Conservation (phyloP, 2,797 vertebrate species). For the Lutjanus argentimaculatus region DNA sequence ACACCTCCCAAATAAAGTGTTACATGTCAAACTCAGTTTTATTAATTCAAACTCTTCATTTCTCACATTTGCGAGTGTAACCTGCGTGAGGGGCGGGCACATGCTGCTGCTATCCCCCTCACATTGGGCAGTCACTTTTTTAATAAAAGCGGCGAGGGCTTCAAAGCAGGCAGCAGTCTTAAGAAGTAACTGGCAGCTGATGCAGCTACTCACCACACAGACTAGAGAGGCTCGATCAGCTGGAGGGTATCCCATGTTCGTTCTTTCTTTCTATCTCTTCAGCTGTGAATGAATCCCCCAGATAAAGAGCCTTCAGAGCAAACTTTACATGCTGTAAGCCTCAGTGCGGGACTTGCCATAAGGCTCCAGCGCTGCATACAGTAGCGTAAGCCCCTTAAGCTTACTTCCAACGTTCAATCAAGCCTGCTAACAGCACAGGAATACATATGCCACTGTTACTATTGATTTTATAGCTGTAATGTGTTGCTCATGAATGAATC, state of each 20-base stretch:
- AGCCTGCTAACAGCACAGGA: slow-evolving; percentile 38
- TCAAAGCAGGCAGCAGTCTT: slow-evolving; percentile 57
- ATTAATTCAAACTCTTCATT: slow-evolving; percentile 42
- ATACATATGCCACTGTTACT: slow-evolving; percentile 34
- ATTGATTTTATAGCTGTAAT: slow-evolving; percentile 58
- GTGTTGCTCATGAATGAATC: slow-evolving; percentile 51
- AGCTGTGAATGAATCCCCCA: slow-evolving; percentile 51
- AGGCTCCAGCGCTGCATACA: slow-evolving; percentile 36
- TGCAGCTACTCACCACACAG: slow-evolving; percentile 26
- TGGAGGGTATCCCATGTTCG: slow-evolving; percentile 49
- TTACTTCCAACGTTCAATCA: slow-evolving; percentile 50
- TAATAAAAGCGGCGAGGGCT: slow-evolving; percentile 43
- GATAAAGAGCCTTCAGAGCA: slow-evolving; percentile 51
- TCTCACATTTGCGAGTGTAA: slow-evolving; percentile 7
- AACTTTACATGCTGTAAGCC: slow-evolving; percentile 53
- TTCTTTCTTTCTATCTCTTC: slow-evolving; percentile 38
- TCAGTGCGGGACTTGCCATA: slow-evolving; percentile 44
- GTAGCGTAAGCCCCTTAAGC: slow-evolving; percentile 46
- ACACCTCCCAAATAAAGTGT: neutral
- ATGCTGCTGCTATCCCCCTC: slow-evolving; percentile 34
- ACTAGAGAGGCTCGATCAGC: slow-evolving; percentile 45
- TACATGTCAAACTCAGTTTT: slow-evolving; percentile 35
- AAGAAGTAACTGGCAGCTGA: slow-evolving; percentile 42
- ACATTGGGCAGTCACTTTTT: slow-evolving; percentile 35
- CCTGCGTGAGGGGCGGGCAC: neutral